These are phyloP conservation scores for Calcarius ornatus DNA, from an alignment of 2,113 vertebrate genomes.

Conservation along the genomic window DNA sequence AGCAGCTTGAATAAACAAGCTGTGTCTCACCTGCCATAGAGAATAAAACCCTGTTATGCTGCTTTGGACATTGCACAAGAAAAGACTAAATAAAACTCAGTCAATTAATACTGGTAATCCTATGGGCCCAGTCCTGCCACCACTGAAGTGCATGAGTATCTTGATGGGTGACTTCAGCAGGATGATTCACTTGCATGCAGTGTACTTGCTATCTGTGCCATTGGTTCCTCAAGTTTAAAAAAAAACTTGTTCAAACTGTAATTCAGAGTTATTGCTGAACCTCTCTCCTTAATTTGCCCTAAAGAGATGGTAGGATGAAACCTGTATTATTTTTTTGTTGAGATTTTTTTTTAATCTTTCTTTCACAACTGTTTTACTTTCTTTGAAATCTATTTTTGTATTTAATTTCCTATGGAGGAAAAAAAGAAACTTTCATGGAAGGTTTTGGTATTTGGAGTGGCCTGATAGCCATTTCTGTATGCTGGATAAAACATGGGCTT, in stretches of 20 bases:
- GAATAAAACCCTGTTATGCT: not conserved
- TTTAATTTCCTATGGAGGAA: slow-evolving; percentile 59
- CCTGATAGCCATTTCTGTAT: not conserved
- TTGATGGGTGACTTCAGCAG: slow-evolving; percentile 27
- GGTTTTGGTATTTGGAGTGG: slow-evolving; percentile 40
- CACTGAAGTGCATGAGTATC: slow-evolving; percentile 47
- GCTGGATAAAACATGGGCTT: not conserved
- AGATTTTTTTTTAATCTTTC: not conserved
- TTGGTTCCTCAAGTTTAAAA: not conserved
- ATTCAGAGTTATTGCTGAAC: slow-evolving; percentile 53
- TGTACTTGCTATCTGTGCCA: slow-evolving; percentile 8
- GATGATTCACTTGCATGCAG: slow-evolving; percentile 46
- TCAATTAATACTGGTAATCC: not conserved
- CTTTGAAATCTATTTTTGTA: slow-evolving; percentile 55
- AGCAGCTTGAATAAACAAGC: not conserved
- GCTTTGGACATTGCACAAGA: not conserved
- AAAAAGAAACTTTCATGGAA: slow-evolving; percentile 45
- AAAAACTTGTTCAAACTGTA: not conserved
- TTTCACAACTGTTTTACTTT: slow-evolving; percentile 51
- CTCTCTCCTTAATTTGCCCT: slow-evolving; percentile 56
- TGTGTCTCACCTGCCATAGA: not conserved
- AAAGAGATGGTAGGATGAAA: not conserved
- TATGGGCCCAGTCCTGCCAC: slow-evolving; percentile 21
- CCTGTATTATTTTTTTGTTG: slow-evolving; percentile 8
- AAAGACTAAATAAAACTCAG: not conserved